Conservation (phyloP, 2,888 invertebrate genomes). For the Euzophera pinguis region DNA sequence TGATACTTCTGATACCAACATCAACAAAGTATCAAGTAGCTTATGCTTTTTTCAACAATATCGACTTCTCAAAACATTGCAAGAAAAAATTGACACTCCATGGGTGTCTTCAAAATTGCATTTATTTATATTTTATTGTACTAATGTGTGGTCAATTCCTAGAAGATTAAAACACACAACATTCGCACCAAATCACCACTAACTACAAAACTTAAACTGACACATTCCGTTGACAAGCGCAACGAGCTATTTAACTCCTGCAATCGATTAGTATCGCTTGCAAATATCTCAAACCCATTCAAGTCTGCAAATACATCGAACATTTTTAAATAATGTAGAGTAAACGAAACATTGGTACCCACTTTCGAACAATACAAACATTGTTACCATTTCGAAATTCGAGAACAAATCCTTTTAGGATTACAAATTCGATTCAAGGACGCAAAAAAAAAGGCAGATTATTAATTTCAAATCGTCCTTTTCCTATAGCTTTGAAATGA, state of each 20-base stretch:
- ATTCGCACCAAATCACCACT: neutral
- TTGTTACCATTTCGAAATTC: conserved; percentile 3
- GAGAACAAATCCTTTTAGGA: conserved; percentile 1
- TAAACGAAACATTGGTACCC: conserved; percentile 7
- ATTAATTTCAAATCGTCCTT: neutral
- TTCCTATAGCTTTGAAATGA: neutral
- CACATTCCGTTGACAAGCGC: conserved; percentile 9
- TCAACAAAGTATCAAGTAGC: conserved; percentile 4
- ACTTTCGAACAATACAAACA: conserved; percentile 1
- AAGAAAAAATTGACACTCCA: too few relatives aligned
- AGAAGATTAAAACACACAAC: neutral
- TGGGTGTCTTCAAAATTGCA: too few relatives aligned
- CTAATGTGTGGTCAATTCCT: neutral
- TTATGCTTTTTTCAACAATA: too few relatives aligned
- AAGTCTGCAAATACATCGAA: neutral
- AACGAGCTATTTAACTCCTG: conserved; percentile 4
- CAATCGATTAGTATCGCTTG: conserved; percentile 12
- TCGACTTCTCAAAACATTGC: too few relatives aligned
- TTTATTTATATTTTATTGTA: too few relatives aligned
- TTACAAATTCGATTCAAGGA: neutral
- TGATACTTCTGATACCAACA: conserved; percentile 23
- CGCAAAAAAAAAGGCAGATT: neutral
- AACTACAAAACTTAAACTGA: neutral
- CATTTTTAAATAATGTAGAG: neutral
- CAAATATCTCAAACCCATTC: conserved; percentile 4